Conservation (phyloP, 1,140 invertebrate genomes). For the Drosophila ironensis region DNA sequence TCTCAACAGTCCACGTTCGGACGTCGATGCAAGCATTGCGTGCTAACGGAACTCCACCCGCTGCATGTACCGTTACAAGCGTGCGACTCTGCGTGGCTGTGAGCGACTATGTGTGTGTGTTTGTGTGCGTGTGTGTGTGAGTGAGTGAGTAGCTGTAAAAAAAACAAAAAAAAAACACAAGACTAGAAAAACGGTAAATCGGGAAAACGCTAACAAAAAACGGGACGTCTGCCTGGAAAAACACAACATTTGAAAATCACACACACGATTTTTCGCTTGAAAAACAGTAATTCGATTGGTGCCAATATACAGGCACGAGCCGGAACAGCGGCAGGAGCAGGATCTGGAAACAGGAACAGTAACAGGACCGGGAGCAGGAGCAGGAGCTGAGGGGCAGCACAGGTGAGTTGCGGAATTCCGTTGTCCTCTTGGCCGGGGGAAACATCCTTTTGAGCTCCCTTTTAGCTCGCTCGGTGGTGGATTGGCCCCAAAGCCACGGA, state of each 20-base stretch:
- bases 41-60: constrained; percentile 50
- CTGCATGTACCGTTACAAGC: constrained; percentile 61
- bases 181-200: constrained; percentile 9
- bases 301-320: constrained; percentile 12
- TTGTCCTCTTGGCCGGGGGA: constrained; percentile 37
- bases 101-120: constrained; percentile 28
- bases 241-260: constrained; percentile 25
- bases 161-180: constrained; percentile 38
- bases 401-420: constrained; percentile 55
- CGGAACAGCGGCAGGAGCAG: constrained; percentile 17
- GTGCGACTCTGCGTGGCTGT: constrained; percentile 13
- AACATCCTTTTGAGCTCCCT: constrained; percentile 29
- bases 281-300: constrained; percentile 32
- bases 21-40: constrained; percentile 61
- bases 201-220: constrained; percentile 44
- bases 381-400: constrained; percentile 17
- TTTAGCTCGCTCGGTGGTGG: constrained; percentile 25
- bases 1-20: constrained; percentile 57
- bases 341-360: too few species aligned
- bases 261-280: constrained; percentile 11
- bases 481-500: constrained; percentile 27
- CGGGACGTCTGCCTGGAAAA: constrained; percentile 33
- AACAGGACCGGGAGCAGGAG: constrained; percentile 11
- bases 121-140: constrained; percentile 9
- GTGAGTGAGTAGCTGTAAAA: constrained; percentile 41